phyloP scores from a whole-genome alignment of 1,140 invertebrate species.

The Drosophila yakuba region DNA sequence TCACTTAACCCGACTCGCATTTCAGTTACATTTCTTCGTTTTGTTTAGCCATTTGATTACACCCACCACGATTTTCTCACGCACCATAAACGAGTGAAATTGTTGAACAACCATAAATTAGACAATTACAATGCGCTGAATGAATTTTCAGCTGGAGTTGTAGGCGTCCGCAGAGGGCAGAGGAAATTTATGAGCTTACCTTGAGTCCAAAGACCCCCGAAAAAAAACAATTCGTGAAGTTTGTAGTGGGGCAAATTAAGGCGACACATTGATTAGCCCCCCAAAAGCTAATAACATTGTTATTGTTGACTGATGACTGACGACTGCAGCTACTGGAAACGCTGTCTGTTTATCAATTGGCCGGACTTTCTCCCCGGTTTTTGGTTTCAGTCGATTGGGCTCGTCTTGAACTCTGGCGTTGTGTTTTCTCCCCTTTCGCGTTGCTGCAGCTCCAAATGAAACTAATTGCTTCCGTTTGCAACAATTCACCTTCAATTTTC shows the following conservation, averaged over 20 bases:
- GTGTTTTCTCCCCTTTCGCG: background rate
- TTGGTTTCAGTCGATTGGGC: conserved; percentile 46
- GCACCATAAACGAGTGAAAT: conserved; percentile 41
- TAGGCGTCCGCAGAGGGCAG: conserved; percentile 10
- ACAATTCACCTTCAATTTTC: conserved; percentile 70
- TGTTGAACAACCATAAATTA: conserved; percentile 48
- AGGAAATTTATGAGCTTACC: conserved; percentile 25
- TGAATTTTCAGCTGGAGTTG: conserved; percentile 11
- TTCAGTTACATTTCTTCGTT: conserved; percentile 26
- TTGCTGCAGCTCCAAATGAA: conserved; percentile 53
- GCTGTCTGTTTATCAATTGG: conserved; percentile 68
- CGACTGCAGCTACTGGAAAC: conserved; percentile 41
- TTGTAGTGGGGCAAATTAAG: conserved; percentile 17
- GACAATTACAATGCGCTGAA: conserved; percentile 45
- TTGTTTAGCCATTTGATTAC: conserved; percentile 9
- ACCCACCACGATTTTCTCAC: conserved; percentile 32
- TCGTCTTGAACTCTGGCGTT: conserved; percentile 20
- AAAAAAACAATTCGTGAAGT: background rate
- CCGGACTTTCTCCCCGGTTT: conserved; percentile 63
- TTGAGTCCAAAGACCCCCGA: background rate
- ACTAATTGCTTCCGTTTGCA: conserved; percentile 77
- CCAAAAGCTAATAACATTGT: conserved; percentile 25
- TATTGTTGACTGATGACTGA: conserved; percentile 38
- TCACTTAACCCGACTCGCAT: background rate
- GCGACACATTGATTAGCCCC: conserved; percentile 44